Base-by-base conservation (phyloP, 2,888 invertebrate genomes). In the Tubulanus polymorphus region DNA sequence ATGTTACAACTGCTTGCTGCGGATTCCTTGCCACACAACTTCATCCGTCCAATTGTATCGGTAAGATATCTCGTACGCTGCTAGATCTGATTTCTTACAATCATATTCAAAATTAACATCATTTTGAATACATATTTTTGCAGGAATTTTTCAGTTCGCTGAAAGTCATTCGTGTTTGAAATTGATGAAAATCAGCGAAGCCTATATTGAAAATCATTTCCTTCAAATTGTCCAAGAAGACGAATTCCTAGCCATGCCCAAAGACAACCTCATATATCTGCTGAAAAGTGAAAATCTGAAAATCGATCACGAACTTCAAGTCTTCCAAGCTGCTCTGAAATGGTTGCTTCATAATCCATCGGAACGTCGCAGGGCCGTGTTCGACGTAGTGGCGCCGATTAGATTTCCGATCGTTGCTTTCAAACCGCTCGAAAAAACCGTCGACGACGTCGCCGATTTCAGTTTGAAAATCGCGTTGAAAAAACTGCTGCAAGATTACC, bases 281-380 rank as follows among this genome's bases (percentile, higher is more conserved):
- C 81, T 94, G 52, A 85, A 87, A 65, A 92, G 92, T 59, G 93
- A 94, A 81, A 85, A 89, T 75, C 83, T 94, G 54, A 87, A 88
- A 74, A 89, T 94, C 53, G 91, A 93, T 74, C 88, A 88, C 63
- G 93, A 93, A 82, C 87, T 87, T 72, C 90, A 93, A 85, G 92
- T 90, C 3, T 87, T 93, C 75, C 86, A 88, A 75, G 89, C 91
- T 54, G 93, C 92, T 20, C 81, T 93, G 63, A 85, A 88, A 64
- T 94, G 94, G 94, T 85, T 94, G 49, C 86, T 87, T 63, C 88
- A 90, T 71, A 89, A 92, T 72, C 86, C 90, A 18, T 81, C 85
- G 20, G 84, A 86, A 51, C 84, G 94, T 53, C 84, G 91, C 62
- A 86, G 88, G 59, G 88, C 87, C 75, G 89, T 93, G 60, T 92